phyloP scores from a whole-genome alignment of 1,140 invertebrate genomes.

The Anoplophora glabripennis region DNA sequence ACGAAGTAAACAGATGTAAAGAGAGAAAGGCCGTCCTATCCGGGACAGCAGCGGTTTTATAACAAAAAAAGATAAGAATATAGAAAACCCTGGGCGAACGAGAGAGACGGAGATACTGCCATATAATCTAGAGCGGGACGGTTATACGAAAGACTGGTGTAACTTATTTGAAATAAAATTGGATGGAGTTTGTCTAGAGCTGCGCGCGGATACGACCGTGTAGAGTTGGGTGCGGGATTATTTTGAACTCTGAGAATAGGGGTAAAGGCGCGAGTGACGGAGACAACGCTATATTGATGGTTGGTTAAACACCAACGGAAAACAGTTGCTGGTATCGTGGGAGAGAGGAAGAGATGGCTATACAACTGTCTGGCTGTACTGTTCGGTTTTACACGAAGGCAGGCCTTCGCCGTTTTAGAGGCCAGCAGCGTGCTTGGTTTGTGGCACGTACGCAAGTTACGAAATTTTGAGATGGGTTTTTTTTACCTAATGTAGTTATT shows the following conservation, averaged over 20 bases:
- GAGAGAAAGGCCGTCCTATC: slow-evolving; percentile 10
- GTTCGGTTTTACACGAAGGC: background rate
- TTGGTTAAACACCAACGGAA: slow-evolving; percentile 1
- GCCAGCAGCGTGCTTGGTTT: background rate
- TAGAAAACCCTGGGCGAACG: background rate
- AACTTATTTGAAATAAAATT: slow-evolving; percentile 10
- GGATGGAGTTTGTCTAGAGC: slow-evolving; percentile 2
- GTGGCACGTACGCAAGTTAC: background rate
- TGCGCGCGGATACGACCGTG: background rate
- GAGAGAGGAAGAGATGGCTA: slow-evolving; percentile 24
- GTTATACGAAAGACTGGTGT: slow-evolving; percentile 5
- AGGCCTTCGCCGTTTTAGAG: background rate
- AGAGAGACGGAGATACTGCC: slow-evolving; percentile 5
- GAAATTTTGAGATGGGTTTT: background rate
- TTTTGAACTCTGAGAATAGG: background rate
- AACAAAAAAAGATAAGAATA: slow-evolving; percentile 9
- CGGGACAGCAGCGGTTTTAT: slow-evolving; percentile 7
- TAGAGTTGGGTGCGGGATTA: background rate
- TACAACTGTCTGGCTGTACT: slow-evolving; percentile 29
- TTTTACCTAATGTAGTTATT: background rate
- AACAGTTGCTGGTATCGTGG: slow-evolving; percentile 21
- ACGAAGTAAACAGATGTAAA: slow-evolving; percentile 7
- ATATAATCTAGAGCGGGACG: background rate
- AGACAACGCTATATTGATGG: background rate
- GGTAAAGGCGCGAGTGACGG: background rate